These are phyloP conservation scores for Charina bottae DNA, from an alignment of 2,113 vertebrate species.

Conservation along the genomic window DNA sequence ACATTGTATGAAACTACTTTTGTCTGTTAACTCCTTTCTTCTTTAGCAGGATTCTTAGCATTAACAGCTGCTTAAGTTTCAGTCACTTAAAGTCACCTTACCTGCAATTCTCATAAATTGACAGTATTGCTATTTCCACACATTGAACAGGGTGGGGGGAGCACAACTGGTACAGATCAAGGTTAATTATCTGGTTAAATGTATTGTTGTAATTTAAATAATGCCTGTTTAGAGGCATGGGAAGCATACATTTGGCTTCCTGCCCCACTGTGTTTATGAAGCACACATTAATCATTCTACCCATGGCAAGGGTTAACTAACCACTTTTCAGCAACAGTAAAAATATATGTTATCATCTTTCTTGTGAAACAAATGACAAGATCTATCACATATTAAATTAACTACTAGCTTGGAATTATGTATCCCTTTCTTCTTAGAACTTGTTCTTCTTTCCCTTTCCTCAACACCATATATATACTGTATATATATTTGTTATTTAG, in stretches of 20 bases:
- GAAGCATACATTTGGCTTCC: constrained; percentile 14
- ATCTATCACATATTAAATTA: constrained; percentile 26
- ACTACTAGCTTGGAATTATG: background rate
- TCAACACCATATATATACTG: background rate
- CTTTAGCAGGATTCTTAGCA: background rate
- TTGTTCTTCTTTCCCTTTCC: background rate
- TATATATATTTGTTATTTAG: too few species aligned
- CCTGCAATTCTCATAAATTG: background rate
- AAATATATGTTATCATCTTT: constrained; percentile 59
- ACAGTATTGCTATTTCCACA: background rate
- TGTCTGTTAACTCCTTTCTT: background rate
- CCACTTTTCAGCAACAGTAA: constrained; percentile 61
- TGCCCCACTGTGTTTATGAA: constrained; percentile 49
- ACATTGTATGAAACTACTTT: background rate
- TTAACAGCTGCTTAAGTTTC: background rate
- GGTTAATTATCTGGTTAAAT: constrained; percentile 50
- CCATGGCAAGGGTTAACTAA: constrained; percentile 63
- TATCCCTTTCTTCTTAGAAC: too few species aligned
- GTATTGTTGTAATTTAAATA: constrained; percentile 48
- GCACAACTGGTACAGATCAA: background rate
- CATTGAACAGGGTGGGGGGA: background rate
- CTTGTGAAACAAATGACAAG: constrained; percentile 26
- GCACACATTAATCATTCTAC: constrained; percentile 44
- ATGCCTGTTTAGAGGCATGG: constrained; percentile 53
- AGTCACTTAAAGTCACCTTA: background rate